A percentile compares a stretch with the other conserved stretches of the same genome.
Conservation (phyloP, 2,888 invertebrate species). For the Salpingus planirostris region DNA sequence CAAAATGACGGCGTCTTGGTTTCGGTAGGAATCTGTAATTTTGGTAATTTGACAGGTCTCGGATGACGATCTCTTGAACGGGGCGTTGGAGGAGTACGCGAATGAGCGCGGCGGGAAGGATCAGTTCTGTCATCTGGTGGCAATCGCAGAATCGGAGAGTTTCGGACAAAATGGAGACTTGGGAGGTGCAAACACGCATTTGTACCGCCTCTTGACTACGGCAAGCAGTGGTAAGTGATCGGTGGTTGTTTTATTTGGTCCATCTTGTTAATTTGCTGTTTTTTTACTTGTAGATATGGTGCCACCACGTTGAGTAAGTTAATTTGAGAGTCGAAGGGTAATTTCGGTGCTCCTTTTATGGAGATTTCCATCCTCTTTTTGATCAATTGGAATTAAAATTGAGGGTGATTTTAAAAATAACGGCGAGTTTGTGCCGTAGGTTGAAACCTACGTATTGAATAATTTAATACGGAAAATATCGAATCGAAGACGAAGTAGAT, state of each 20-base stretch:
- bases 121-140: conserved; percentile 18
- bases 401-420: conserved; percentile 23
- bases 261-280: not conserved
- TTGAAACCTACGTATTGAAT: conserved; percentile 28
- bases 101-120: conserved; percentile 5
- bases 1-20: conserved; percentile 1
- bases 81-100: conserved; percentile 8
- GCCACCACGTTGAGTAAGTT: conserved; percentile 33
- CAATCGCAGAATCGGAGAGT: conserved; percentile 9
- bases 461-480: conserved; percentile 6
- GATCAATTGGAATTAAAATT: no score
- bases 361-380: conserved; percentile 22
- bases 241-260: no score
- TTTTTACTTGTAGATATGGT: conserved; percentile 26
- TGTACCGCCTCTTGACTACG: conserved; percentile 36
- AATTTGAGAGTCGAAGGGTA: conserved; percentile 14
- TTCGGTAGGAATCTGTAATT: no score
- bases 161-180: conserved; percentile 9
- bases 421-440: conserved; percentile 28
- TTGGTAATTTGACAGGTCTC: conserved; percentile 8
- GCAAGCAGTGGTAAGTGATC: conserved; percentile 32
- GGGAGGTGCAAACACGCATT: conserved; percentile 29
- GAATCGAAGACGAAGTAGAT: conserved; percentile 4
- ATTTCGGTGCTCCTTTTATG: conserved; percentile 23
- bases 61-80: conserved; percentile 11